Conservation (phyloP, 2,888 invertebrate species). For the Rhamnusium bicolor region DNA sequence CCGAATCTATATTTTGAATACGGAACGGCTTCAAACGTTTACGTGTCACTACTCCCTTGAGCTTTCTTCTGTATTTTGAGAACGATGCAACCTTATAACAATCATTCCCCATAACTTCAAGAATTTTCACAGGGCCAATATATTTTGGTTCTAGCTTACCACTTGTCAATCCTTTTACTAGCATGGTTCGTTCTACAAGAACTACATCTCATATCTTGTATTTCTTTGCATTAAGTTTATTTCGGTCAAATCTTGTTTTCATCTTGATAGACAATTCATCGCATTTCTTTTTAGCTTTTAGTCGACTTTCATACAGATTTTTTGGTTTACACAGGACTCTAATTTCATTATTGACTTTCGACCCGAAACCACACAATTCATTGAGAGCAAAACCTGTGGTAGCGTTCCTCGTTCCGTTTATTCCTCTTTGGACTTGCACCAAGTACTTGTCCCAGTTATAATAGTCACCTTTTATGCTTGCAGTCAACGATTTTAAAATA, state of each 20-base stretch:
- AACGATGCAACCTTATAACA: no score
- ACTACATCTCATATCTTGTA: neutral
- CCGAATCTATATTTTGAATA: no score
- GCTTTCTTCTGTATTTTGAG: no score
- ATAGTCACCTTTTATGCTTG: neutral
- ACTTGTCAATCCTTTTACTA: slow-evolving; percentile 37
- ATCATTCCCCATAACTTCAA: no score
- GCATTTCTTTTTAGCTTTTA: no score
- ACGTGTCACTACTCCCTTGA: no score
- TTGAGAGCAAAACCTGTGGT: neutral
- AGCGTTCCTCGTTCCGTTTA: neutral
- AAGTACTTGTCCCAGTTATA: neutral
- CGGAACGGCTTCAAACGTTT: no score
- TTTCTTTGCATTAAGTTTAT: neutral
- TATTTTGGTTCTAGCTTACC: no score
- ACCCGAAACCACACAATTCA: neutral
- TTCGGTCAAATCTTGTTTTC: neutral
- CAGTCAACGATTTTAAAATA: neutral
- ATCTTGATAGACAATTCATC: no score
- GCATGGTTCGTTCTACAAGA: slow-evolving; percentile 18
- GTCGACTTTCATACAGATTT: neutral
- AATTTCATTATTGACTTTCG: neutral
- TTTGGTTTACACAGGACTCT: neutral
- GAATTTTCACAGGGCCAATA: no score
- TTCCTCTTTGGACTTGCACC: neutral